Percentiles rank a stretch among this genome's conserved stretches.
Conservation (phyloP, 2,797 vertebrate genomes). For the Microcaecilia unicolor region DNA sequence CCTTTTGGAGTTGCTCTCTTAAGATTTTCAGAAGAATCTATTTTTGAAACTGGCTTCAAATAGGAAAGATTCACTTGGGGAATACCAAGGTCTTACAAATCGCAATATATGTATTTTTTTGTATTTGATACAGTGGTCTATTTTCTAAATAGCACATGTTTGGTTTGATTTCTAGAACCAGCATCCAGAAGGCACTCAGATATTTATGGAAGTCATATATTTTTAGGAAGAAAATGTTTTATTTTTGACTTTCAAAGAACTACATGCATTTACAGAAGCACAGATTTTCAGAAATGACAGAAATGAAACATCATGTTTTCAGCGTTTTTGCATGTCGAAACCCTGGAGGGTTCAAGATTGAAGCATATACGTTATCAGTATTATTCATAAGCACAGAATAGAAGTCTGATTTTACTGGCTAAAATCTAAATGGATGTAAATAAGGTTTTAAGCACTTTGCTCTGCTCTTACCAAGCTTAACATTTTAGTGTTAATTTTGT, state of each 20-base stretch:
- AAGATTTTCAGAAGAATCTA: too few relatives aligned
- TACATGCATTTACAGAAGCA: constrained; percentile 23
- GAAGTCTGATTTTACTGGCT: constrained; percentile 47
- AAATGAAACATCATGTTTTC: constrained; percentile 7
- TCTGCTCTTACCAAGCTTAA: too few relatives aligned
- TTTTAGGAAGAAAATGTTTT: constrained; percentile 26
- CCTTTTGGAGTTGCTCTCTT: too few relatives aligned
- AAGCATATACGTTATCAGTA: constrained; percentile 36
- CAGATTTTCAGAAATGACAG: constrained; percentile 20
- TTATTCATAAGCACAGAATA: constrained; percentile 39
- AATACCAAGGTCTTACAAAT: constrained; percentile 26
- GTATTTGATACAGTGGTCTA: constrained; percentile 19
- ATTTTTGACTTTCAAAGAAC: background rate
- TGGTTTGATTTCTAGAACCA: constrained; percentile 21
- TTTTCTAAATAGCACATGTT: too few relatives aligned
- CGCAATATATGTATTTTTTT: constrained; percentile 20
- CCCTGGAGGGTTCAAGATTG: background rate
- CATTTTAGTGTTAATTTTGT: too few relatives aligned
- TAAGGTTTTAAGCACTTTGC: constrained; percentile 48
- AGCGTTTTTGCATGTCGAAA: constrained; percentile 5
- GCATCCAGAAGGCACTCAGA: constrained; percentile 21
- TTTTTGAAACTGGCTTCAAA: too few relatives aligned
- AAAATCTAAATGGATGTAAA: constrained; percentile 43
- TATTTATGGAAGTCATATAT: constrained; percentile 36
- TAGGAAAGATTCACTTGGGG: constrained; percentile 4